A percentile compares a stretch with the other conserved stretches of the same genome.
Conservation (phyloP, 2,888 invertebrate genomes). For the Nasonia oneida region DNA sequence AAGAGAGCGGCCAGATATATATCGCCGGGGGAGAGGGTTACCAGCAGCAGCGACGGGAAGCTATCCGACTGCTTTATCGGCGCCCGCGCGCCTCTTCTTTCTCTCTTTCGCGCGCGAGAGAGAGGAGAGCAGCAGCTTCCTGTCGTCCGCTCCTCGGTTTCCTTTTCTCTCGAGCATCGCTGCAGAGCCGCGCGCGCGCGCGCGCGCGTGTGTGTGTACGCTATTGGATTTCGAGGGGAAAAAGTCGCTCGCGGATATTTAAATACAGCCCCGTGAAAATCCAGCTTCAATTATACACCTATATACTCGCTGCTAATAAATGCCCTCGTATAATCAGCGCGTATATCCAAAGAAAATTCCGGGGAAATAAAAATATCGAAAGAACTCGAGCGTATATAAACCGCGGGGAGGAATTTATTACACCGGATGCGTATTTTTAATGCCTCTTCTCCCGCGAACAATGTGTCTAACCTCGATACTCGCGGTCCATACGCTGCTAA, state of each 20-base stretch:
- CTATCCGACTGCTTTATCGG: constrained; percentile 62
- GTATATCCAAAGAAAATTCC: neutral
- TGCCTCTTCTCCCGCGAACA: neutral
- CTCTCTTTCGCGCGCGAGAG: constrained; percentile 36
- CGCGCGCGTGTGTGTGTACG: too few relatives aligned
- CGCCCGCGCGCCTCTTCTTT: constrained; percentile 41
- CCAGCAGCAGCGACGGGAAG: constrained; percentile 4
- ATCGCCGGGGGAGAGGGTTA: constrained; percentile 8
- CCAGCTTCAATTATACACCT: neutral
- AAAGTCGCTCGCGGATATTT: neutral
- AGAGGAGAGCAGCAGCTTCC: neutral
- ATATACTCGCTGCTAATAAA: neutral
- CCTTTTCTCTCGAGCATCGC: neutral
- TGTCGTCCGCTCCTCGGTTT: neutral
- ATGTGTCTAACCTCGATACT: constrained; percentile 12
- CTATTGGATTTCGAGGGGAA: too few relatives aligned
- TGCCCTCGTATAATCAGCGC: neutral
- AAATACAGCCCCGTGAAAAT: neutral
- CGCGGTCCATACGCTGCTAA: neutral
- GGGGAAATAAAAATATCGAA: neutral
- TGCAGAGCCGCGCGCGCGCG: neutral
- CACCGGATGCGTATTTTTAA: constrained; percentile 5
- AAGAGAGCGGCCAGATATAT: constrained; percentile 34
- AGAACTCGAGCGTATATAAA: neutral
- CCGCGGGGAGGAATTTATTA: constrained; percentile 9